Base-by-base conservation (phyloP, 2,113 vertebrate species). In the Anas platyrhynchos region DNA sequence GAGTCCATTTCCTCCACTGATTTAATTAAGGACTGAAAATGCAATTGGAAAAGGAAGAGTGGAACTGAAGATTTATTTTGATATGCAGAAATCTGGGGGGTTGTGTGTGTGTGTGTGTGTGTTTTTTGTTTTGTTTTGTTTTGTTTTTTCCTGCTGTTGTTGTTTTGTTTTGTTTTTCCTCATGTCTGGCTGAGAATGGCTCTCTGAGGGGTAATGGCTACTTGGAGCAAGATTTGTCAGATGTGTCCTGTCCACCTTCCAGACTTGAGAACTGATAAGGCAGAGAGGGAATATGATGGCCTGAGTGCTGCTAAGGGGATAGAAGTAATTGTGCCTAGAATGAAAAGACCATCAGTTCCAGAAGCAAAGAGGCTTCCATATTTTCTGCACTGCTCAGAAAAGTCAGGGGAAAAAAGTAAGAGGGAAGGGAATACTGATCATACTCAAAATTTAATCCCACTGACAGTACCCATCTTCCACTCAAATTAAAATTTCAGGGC, bases 1-100 rank as follows among this genome's bases (percentile, higher is more conserved):
- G 62, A 91, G 69, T 56, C 41, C 80, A 93, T 96, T 96, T 94
- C 86, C 90, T 94, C 44, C 41, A 26, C 31, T 87, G 41, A 97
- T 95, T 86, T 59, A 79, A 92, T 92, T 91, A 79, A 86, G 38
- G 44, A 79, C 26, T 55, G 66, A 91, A 90, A 96, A 95, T 67
- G 44, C 48, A 76, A 52, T 92, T 91, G 82, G 58, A 52, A 83
- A 90, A 76, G 59, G 23, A 83, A 83, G 82, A 71, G 20, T 16
- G 10, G 72, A 85, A 34, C 25, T 52, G 55, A 69, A 88, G 52
- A 56, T 80, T 71, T 52, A 78, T 91, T 95, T 91, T 82, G 15
- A 66, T 68, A 41, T 18, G 54, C 9, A 84, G 20, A 92, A 83
- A 62, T 36, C 36, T 48, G 4, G 4, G 13, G 5, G 6, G 20